These are phyloP conservation scores for Calephelis perditalis DNA, from an alignment of 2,888 invertebrate genomes.

Conservation along the genomic window DNA sequence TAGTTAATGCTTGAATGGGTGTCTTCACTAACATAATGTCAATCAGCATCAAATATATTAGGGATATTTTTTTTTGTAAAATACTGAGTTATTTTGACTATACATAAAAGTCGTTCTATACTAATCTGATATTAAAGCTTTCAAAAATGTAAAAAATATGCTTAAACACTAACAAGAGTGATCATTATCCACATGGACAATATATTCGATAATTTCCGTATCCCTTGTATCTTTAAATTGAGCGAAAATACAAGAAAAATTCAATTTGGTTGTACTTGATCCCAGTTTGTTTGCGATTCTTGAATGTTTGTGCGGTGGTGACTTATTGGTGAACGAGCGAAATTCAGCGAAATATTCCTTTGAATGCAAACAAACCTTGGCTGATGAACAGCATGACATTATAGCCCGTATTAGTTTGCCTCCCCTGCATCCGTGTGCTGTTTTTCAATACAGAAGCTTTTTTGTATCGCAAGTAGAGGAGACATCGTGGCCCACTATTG, in stretches of 20 bases:
- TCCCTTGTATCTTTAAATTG: neutral
- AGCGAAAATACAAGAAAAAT: constrained; percentile 34
- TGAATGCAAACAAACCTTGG: constrained; percentile 37
- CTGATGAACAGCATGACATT: constrained; percentile 51
- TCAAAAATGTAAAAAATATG: neutral
- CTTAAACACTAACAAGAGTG: constrained; percentile 6
- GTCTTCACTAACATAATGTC: constrained; percentile 15
- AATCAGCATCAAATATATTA: neutral
- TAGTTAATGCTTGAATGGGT: constrained; percentile 23
- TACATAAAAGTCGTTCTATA: too few relatives aligned
- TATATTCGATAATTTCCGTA: neutral
- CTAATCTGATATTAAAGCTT: too few relatives aligned
- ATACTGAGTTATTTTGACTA: neutral
- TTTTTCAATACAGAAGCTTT: constrained; percentile 51
- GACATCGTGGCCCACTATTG: constrained; percentile 53
- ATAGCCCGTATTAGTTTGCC: constrained; percentile 28
- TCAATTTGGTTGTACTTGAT: constrained; percentile 72
- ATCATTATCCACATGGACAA: constrained; percentile 11
- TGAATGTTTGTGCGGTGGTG: constrained; percentile 43
- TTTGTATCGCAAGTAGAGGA: constrained; percentile 30
- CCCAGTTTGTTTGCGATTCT: constrained; percentile 57
- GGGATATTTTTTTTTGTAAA: neutral
- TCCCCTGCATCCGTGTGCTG: constrained; percentile 61
- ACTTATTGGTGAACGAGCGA: constrained; percentile 64
- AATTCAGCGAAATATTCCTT: constrained; percentile 65